phyloP scores from a whole-genome alignment of 2,888 invertebrate genomes.

The Eupithecia pulchellata region DNA sequence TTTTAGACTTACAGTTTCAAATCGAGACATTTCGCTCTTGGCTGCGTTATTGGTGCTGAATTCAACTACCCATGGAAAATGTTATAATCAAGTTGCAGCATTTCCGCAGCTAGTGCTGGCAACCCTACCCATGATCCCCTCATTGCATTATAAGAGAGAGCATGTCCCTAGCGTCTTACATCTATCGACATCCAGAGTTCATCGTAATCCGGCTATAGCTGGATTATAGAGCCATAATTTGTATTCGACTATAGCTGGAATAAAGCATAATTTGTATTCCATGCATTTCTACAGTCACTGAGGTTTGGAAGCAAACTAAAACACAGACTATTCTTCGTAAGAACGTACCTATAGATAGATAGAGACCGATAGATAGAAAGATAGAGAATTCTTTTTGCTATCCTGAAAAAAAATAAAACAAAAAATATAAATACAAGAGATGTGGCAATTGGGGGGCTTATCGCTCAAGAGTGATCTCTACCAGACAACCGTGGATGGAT shows the following conservation, averaged over 20 bases:
- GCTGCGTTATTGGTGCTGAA: neutral
- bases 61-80: too few species aligned
- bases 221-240: slow-evolving; percentile 5
- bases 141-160: slow-evolving; percentile 18
- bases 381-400: too few species aligned
- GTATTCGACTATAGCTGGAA: slow-evolving; percentile 10
- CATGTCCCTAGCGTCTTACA: slow-evolving; percentile 9
- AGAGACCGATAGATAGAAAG: too few species aligned
- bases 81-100: too few species aligned
- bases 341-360: neutral
- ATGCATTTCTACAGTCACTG: slow-evolving; percentile 1
- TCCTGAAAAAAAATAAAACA: too few species aligned
- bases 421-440: too few species aligned
- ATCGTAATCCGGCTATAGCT: slow-evolving; percentile 17
- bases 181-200: slow-evolving; percentile 11
- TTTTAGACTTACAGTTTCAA: neutral
- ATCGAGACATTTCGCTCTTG: neutral
- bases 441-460: too few species aligned
- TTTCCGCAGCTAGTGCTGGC: neutral
- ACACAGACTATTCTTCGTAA: neutral
- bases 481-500: too few species aligned
- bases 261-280: slow-evolving; percentile 4
- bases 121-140: slow-evolving; percentile 20
- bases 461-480: too few species aligned
- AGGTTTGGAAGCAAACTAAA: neutral